A percentile compares a stretch with the other conserved stretches of the same genome.
phyloP scores from a whole-genome alignment of 2,888 invertebrate species.

The Leptopilina drosophilae region DNA sequence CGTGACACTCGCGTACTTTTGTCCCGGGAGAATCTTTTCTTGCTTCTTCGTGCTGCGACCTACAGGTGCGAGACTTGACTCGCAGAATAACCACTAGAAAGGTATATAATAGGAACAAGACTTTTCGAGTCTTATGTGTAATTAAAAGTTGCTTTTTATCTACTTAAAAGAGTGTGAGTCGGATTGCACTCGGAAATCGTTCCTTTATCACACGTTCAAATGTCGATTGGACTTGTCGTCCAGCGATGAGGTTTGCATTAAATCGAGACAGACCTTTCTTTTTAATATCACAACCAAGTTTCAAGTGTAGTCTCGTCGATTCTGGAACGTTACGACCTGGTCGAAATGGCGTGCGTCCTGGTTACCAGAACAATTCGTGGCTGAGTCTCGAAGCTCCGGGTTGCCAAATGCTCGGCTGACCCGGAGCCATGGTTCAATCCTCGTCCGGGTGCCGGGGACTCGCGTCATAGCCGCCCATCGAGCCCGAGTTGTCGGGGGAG shows the following conservation, averaged over 20 bases:
- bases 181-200: constrained; percentile 18
- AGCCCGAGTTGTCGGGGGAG: constrained; percentile 83
- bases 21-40: neutral
- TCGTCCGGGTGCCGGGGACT: constrained; percentile 86
- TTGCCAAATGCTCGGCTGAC: constrained; percentile 74
- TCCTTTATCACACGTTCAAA: constrained; percentile 49
- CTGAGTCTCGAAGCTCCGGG: constrained; percentile 74
- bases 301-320: constrained; percentile 47
- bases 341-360: constrained; percentile 37
- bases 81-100: constrained; percentile 58
- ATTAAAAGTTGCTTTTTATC: constrained; percentile 19
- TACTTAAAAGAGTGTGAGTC: constrained; percentile 33
- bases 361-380: constrained; percentile 75
- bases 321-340: constrained; percentile 28
- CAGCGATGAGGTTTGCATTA: too few relatives aligned
- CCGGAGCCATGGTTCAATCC: constrained; percentile 85
- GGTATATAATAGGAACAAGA: constrained; percentile 72
- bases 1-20: too few relatives aligned
- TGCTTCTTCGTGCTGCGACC: neutral
- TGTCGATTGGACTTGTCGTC: constrained; percentile 51
- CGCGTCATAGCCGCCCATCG: constrained; percentile 80
- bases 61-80: constrained; percentile 24
- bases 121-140: constrained; percentile 53
- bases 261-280: constrained; percentile 51
- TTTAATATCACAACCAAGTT: constrained; percentile 61